Conservation (phyloP, 2,797 vertebrate species). For the Australoheros facetus region DNA sequence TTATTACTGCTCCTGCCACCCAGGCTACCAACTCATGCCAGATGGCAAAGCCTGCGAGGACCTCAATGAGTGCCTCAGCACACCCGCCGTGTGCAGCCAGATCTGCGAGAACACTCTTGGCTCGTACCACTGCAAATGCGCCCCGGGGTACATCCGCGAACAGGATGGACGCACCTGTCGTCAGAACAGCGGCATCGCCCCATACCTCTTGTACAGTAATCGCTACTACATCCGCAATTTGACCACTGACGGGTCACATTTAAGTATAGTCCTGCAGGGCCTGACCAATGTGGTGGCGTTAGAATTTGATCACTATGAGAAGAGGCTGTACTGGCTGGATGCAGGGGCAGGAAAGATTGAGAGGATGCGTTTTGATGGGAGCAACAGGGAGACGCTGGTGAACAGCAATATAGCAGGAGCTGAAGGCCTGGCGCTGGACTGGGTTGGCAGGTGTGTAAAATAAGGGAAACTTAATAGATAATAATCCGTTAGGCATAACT, state of each 20-base stretch:
- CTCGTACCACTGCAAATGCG: slow-evolving; percentile 79
- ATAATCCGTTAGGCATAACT: neutral
- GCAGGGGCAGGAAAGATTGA: slow-evolving; percentile 65
- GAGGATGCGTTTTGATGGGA: slow-evolving; percentile 77
- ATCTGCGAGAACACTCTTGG: slow-evolving; percentile 76
- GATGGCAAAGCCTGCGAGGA: slow-evolving; percentile 82
- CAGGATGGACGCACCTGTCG: slow-evolving; percentile 77
- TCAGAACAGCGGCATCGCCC: slow-evolving; percentile 79
- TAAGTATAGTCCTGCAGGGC: slow-evolving; percentile 75
- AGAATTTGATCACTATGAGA: slow-evolving; percentile 76
- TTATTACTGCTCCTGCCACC: slow-evolving; percentile 79
- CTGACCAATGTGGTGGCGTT: slow-evolving; percentile 72
- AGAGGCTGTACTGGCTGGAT: slow-evolving; percentile 79
- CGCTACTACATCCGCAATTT: slow-evolving; percentile 82
- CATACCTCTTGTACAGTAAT: slow-evolving; percentile 78
- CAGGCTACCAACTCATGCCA: slow-evolving; percentile 78
- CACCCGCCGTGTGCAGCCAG: slow-evolving; percentile 78
- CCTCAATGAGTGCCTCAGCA: slow-evolving; percentile 74
- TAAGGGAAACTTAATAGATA: neutral
- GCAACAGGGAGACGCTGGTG: slow-evolving; percentile 67
- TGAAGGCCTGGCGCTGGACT: slow-evolving; percentile 78
- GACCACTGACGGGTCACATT: slow-evolving; percentile 72
- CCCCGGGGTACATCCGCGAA: slow-evolving; percentile 77
- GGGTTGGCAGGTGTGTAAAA: slow-evolving; percentile 79
- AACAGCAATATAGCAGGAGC: slow-evolving; percentile 50